Evolutionary conservation across 1,140 invertebrate species (phyloP).

Genomic region (Eumaeus atala): DNA sequence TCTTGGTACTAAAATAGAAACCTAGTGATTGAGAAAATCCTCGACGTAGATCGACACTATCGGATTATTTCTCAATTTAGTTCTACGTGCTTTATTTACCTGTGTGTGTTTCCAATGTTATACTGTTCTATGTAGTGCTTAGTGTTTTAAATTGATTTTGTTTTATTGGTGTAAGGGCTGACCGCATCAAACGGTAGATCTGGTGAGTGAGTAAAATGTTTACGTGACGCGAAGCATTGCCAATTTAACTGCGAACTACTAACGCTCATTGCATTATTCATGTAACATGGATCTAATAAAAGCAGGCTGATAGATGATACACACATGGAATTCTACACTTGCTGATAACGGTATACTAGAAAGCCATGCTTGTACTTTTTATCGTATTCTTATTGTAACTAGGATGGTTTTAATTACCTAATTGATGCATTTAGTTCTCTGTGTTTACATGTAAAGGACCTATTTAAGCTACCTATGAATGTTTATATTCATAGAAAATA

Average conservation of each 20-base stretch:
- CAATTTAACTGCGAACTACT: slow-evolving; percentile 29
- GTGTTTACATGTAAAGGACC: no score
- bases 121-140: no score
- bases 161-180: slow-evolving; percentile 58
- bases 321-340: slow-evolving; percentile 6
- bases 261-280: slow-evolving; percentile 24
- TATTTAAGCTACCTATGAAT: no score
- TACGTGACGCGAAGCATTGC: slow-evolving; percentile 28
- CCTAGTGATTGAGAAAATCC: no score
- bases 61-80: no score
- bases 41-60: no score
- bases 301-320: slow-evolving; percentile 6
- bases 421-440: no score
- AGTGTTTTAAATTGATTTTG: slow-evolving; percentile 38
- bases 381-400: neutral
- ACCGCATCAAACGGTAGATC: slow-evolving; percentile 38
- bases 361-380: slow-evolving; percentile 6
- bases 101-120: no score
- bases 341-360: slow-evolving; percentile 4
- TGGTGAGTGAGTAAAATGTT: slow-evolving; percentile 52
- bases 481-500: no score
- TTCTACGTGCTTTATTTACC: no score
- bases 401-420: no score
- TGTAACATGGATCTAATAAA: slow-evolving; percentile 31
- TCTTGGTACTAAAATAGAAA: no score